A percentile compares a stretch with the other conserved stretches of the same genome.
phyloP scores from a whole-genome alignment of 2,888 invertebrate species.

The Drosophila anceps region DNA sequence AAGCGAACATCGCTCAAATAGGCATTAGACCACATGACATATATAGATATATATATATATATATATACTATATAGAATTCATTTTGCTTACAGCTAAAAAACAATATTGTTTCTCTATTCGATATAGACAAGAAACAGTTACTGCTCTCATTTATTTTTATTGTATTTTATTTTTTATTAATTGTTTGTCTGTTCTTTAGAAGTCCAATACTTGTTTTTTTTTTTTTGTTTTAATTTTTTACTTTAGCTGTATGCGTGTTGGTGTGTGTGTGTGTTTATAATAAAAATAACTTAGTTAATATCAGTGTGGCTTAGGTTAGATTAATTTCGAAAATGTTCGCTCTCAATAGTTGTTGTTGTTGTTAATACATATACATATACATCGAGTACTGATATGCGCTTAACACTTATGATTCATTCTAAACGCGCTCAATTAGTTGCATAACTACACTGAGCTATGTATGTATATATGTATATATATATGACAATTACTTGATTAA shows the following conservation, averaged over 20 bases:
- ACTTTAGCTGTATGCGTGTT: slow-evolving; percentile 35
- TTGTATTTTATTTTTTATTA: slow-evolving; percentile 22
- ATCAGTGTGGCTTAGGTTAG: slow-evolving; percentile 74
- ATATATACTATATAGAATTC: slow-evolving; percentile 25
- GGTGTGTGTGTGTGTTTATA: slow-evolving; percentile 42
- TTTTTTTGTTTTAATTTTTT: not conserved
- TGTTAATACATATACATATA: not conserved
- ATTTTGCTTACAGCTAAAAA: slow-evolving; percentile 34
- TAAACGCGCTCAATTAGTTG: slow-evolving; percentile 28
- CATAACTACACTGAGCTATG: slow-evolving; percentile 37
- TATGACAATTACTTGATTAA: slow-evolving; percentile 56
- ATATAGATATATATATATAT: slow-evolving; percentile 29
- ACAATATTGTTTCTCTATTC: slow-evolving; percentile 42
- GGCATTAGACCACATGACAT: slow-evolving; percentile 63
- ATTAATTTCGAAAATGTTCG: slow-evolving; percentile 65
- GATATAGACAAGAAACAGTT: slow-evolving; percentile 61
- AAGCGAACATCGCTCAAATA: slow-evolving; percentile 83
- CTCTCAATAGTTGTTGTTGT: slow-evolving; percentile 42
- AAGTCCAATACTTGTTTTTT: slow-evolving; percentile 67
- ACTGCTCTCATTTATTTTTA: slow-evolving; percentile 39
- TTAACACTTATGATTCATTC: slow-evolving; percentile 44
- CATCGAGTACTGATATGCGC: slow-evolving; percentile 54
- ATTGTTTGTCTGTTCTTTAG: slow-evolving; percentile 60
- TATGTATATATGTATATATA: slow-evolving; percentile 27
- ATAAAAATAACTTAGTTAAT: slow-evolving; percentile 76